Base-by-base conservation (phyloP, 1,140 invertebrate genomes). In the Cotesia typhae region DNA sequence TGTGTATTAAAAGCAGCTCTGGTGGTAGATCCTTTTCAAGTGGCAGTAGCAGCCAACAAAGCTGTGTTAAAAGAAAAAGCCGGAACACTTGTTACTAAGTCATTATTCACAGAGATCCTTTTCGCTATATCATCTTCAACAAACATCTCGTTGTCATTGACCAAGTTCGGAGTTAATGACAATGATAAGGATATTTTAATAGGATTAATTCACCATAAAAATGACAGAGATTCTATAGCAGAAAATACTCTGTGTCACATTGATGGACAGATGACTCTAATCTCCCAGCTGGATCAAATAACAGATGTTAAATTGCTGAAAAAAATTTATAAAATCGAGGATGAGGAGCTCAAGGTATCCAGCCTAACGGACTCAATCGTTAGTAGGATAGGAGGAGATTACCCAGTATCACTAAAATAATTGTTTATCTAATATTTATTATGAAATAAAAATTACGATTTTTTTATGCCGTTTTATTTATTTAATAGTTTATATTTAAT, bases 91-190 rank as follows among this genome's bases (percentile, higher is more conserved):
- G 89, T 88, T 0, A 93, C 92, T 3, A 90, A 88, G 77, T 89
- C 84, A 41, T 77, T 93, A 1, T 90, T 87, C 76, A 90, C 90
- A 0, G 92, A 94, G 86, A 88, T 93, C 41, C 77, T 94, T 38
- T 94, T 89, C 77, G 92, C 90, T 79, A 84, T 94, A 60, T 93
- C 92, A 0, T 79, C 90, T 10, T 90, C 90, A 0, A 92, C 91
- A 79, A 93, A 92, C 77, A 92, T 93, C 71, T 87, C 88, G 2
- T 88, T 90, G 75, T 91, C 92, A 67, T 82, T 94, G 55, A 83
- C 80, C 20, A 90, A 87, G 70, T 93, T 93, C 85, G 91, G 92
- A 10, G 87, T 91, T 61, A 83, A 87, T 61, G 89, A 91, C 38
- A 81, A 78, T 6, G 89, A 90, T 36, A 84, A 79, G 5, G 87